Conservation (phyloP, 2,113 vertebrate genomes). For the Pluvianellus socialis region DNA sequence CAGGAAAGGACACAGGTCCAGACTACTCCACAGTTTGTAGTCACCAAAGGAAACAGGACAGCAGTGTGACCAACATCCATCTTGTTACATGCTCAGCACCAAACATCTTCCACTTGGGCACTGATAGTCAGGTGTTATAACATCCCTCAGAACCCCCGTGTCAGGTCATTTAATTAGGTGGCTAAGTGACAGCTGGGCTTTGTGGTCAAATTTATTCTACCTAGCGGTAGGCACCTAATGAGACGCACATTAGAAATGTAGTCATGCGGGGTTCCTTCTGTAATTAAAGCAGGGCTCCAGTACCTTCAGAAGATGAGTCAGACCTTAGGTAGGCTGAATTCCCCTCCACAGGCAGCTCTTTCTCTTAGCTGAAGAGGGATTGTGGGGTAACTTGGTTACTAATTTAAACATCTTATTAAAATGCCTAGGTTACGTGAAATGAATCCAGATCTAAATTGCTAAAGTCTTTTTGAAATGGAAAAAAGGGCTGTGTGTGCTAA, state of each 20-base stretch:
- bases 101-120: background rate
- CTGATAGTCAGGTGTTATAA: background rate
- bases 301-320: conserved; percentile 51
- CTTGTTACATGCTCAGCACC: background rate
- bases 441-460: conserved; percentile 40
- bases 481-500: background rate
- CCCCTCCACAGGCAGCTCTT: conserved; percentile 6
- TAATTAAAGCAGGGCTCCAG: conserved; percentile 15
- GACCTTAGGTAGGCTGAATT: conserved; percentile 35
- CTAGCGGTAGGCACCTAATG: background rate
- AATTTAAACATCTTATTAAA: conserved; percentile 54
- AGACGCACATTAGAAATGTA: background rate
- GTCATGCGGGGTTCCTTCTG: background rate
- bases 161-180: background rate
- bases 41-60: background rate
- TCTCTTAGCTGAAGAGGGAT: conserved; percentile 1
- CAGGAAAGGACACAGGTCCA: background rate
- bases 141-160: background rate
- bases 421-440: conserved; percentile 25
- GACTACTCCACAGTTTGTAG: background rate
- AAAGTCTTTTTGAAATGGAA: conserved; percentile 23
- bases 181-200: background rate
- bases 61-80: background rate
- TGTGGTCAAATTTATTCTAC: background rate
- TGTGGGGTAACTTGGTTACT: conserved; percentile 31